A percentile compares a stretch with the other conserved stretches of the same genome.
Conservation (phyloP, 1,140 invertebrate species). For the Halictus rubicundus region DNA sequence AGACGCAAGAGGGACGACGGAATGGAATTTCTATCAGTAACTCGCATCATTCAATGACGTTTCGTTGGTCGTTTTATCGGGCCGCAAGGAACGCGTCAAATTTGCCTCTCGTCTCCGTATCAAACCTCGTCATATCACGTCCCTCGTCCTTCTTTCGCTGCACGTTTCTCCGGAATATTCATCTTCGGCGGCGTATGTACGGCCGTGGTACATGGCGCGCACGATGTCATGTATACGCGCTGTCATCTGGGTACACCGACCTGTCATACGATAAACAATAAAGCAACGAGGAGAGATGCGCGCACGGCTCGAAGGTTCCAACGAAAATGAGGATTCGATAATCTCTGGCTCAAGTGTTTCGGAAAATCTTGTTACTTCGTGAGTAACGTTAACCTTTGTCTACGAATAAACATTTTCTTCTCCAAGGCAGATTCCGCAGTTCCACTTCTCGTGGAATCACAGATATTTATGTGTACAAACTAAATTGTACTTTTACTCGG, state of each 20-base stretch:
- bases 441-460: no score
- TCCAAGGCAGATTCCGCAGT: not conserved
- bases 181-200: constrained; percentile 18
- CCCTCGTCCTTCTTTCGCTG: constrained; percentile 22
- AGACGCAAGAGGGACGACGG: no score
- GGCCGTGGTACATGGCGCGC: not conserved
- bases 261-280: constrained; percentile 37
- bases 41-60: constrained; percentile 13
- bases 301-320: not conserved
- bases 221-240: constrained; percentile 25
- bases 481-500: no score
- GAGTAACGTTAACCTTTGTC: not conserved
- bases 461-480: no score
- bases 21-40: not conserved
- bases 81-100: constrained; percentile 45
- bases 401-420: not conserved
- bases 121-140: constrained; percentile 40
- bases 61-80: constrained; percentile 8
- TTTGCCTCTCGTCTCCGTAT: constrained; percentile 35
- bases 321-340: constrained; percentile 19
- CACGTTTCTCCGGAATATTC: constrained; percentile 23
- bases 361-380: not conserved
- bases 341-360: not conserved
- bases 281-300: constrained; percentile 15
- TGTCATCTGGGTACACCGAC: constrained; percentile 31